Evolutionary conservation across 1,140 invertebrate species (phyloP).

Genomic region (Ganaspis sp.): DNA sequence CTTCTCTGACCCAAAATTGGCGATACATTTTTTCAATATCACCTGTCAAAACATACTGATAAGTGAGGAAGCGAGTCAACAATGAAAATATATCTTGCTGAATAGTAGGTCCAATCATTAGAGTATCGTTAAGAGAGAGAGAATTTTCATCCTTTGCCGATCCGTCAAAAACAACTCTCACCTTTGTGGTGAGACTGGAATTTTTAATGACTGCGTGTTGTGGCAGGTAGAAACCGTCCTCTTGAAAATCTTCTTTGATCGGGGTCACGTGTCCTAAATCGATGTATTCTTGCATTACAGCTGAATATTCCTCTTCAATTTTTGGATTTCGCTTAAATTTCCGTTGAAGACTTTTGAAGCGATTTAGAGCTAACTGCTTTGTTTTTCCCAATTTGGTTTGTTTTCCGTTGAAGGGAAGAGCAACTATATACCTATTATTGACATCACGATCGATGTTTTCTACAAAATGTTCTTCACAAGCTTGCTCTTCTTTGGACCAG

Average conservation of each 20-base stretch:
- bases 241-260: not conserved
- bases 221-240: conserved; percentile 39
- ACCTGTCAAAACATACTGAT: conserved; percentile 58
- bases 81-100: conserved; percentile 61
- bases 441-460: not conserved
- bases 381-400: not conserved
- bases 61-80: conserved; percentile 58
- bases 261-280: conserved; percentile 52
- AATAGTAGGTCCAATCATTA: conserved; percentile 52
- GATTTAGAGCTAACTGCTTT: conserved; percentile 30
- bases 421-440: not conserved
- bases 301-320: conserved; percentile 38
- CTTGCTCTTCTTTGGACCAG: not conserved
- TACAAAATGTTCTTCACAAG: not conserved
- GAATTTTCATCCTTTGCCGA: conserved; percentile 35
- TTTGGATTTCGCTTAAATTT: conserved; percentile 41
- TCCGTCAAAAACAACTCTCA: conserved; percentile 28
- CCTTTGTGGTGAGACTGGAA: not conserved
- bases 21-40: conserved; percentile 72
- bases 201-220: conserved; percentile 38
- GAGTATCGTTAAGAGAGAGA: conserved; percentile 55
- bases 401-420: not conserved
- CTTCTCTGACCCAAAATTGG: conserved; percentile 48
- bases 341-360: conserved; percentile 38
- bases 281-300: conserved; percentile 54